Evolutionary conservation across 2,113 vertebrate genomes (phyloP).

Genomic region (Pluvialis apricaria): DNA sequence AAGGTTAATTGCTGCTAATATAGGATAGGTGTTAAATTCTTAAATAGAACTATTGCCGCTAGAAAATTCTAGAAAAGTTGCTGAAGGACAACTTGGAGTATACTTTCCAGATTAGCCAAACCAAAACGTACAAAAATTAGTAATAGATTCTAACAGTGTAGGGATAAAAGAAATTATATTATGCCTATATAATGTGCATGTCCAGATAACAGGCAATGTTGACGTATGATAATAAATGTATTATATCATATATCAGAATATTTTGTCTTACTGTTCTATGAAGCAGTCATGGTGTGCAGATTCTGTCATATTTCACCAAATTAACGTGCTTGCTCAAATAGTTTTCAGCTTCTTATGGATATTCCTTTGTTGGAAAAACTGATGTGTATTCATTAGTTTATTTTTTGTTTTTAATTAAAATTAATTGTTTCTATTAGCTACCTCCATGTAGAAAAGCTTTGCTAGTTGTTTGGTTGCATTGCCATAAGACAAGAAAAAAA

Average conservation of each 20-base stretch:
- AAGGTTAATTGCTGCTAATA: neutral
- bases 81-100: neutral
- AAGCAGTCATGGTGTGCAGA: neutral
- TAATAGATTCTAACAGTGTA: neutral
- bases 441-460: neutral
- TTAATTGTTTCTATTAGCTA: neutral
- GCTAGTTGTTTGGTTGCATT: neutral
- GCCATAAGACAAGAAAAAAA: neutral
- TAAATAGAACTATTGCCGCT: neutral
- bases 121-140: neutral
- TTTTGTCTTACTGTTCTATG: neutral
- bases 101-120: neutral
- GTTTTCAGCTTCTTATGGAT: neutral
- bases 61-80: neutral
- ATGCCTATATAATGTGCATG: neutral
- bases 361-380: neutral
- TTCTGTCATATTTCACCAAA: neutral
- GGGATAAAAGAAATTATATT: neutral
- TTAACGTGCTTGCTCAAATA: neutral
- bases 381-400: neutral
- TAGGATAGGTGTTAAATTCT: neutral
- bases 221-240: neutral
- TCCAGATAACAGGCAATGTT: neutral
- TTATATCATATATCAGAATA: neutral
- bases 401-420: neutral